Evolutionary conservation across 2,797 vertebrate genomes (phyloP), one percentile per base, ranked within the genome.

Genomic region (Gobio occitaniae): DNA sequence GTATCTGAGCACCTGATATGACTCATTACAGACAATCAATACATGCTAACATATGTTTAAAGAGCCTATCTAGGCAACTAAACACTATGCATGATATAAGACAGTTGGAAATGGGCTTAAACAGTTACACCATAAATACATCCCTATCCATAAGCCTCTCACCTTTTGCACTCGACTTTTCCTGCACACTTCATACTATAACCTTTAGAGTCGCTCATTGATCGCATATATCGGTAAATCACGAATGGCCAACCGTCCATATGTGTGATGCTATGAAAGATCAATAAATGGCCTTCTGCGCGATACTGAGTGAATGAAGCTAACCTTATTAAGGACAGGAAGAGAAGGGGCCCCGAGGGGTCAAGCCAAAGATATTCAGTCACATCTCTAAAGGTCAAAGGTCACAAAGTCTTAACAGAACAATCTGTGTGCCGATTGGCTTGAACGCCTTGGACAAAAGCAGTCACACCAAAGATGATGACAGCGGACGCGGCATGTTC

Each of bases 351-450:
- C 56, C 86, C 74, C 66, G 3, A 36, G 82, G 63, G 86, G 74
- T 91, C 85, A 86, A 80, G 41, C 48, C 74, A 50, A 54, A 90
- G 56, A 70, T 88, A 36, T 86, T 86, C 65, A 5, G 13, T 83
- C 52, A 90, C 48, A 56, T 87, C 78, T 82, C 12, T 82, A 88
- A 90, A 91, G 87, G 89, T 76, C 88, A 93, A 91, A 92, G 91
- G 88, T 89, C 90, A 86, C 68, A 7, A 89, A 90, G 91, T 93
- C 90, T 90, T 84, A 88, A 89, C 86, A 83, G 54, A 89, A 86
- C 89, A 90, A 93, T 91, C 89, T 91, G 89, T 77, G 87, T 38
- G 65, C 32, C 88, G 72, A 80, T 78, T 48, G 74, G 86, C 82
- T 68, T 15, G 38, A 82, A 91, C 10, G 6, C 29, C 59, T 63